Conservation (phyloP, 1,140 invertebrate genomes). For the Drosophila nannoptera region DNA sequence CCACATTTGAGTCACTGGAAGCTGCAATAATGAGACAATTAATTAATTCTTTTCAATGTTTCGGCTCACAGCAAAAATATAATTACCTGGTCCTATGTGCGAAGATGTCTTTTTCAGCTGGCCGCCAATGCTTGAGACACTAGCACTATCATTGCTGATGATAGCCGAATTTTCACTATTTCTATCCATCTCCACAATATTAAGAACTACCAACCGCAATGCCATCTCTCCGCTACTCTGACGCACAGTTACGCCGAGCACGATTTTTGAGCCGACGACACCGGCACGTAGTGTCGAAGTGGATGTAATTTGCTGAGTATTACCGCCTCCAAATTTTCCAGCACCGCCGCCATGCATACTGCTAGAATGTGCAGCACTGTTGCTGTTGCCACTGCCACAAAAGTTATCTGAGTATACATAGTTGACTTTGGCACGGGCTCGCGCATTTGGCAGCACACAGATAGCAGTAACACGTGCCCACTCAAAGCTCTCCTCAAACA, state of each 20-base stretch:
- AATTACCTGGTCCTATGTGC: constrained; percentile 53
- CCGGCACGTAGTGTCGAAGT: constrained; percentile 75
- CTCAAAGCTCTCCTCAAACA: constrained; percentile 69
- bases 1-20: constrained; percentile 51
- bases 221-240: constrained; percentile 70
- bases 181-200: constrained; percentile 67
- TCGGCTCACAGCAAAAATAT: neutral
- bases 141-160: constrained; percentile 66
- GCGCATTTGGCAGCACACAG: constrained; percentile 70
- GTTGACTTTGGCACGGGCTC: constrained; percentile 70
- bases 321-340: constrained; percentile 51
- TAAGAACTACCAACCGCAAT: constrained; percentile 72
- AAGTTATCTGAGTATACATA: constrained; percentile 60
- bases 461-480: constrained; percentile 72
- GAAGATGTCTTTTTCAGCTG: constrained; percentile 65
- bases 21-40: constrained; percentile 18
- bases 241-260: constrained; percentile 66
- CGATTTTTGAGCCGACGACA: constrained; percentile 73
- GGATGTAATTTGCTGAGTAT: constrained; percentile 67
- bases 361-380: constrained; percentile 27
- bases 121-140: constrained; percentile 55
- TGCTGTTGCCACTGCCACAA: constrained; percentile 37
- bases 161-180: constrained; percentile 52
- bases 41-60: neutral
- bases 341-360: constrained; percentile 16